Percentiles rank a stretch among this genome's conserved stretches.
These are phyloP conservation scores for Gadus macrocephalus DNA, from an alignment of 2,113 vertebrate genomes.

Conservation along the genomic window DNA sequence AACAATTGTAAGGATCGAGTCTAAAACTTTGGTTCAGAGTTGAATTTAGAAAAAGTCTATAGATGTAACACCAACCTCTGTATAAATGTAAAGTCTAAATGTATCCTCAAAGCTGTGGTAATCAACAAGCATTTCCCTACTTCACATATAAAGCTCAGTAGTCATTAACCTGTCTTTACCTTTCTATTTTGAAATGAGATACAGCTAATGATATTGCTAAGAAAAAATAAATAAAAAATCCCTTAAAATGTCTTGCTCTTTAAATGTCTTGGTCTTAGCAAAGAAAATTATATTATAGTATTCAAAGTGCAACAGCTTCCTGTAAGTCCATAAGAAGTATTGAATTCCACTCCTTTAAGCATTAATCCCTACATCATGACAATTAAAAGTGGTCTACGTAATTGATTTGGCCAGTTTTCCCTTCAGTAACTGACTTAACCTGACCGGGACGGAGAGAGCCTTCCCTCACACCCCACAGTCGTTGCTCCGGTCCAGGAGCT, in stretches of 20 bases:
- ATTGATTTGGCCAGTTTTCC: neutral
- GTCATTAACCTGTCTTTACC: too few relatives aligned
- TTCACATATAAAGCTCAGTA: too few relatives aligned
- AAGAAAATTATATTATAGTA: neutral
- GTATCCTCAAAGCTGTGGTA: too few relatives aligned
- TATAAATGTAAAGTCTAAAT: too few relatives aligned
- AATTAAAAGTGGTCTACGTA: neutral
- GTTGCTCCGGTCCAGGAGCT: constrained; percentile 75
- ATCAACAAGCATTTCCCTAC: too few relatives aligned
- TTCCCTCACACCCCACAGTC: constrained; percentile 82
- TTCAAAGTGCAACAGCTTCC: constrained; percentile 36
- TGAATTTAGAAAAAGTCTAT: too few relatives aligned
- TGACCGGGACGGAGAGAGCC: neutral
- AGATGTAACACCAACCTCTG: too few relatives aligned
- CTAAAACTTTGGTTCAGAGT: too few relatives aligned
- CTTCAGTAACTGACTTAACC: constrained; percentile 4
- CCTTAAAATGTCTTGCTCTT: neutral
- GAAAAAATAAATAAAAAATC: too few relatives aligned
- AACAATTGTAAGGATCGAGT: too few relatives aligned
- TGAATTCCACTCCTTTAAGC: constrained; percentile 2
- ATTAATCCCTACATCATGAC: neutral
- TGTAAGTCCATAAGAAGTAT: constrained; percentile 4
- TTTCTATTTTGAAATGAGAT: too few relatives aligned
- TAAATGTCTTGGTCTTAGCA: neutral
- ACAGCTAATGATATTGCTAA: too few relatives aligned